These are phyloP conservation scores for Dendrophyllia cribrosa DNA, from an alignment of 64 coral and sea anemone species.

Conservation along the genomic window DNA sequence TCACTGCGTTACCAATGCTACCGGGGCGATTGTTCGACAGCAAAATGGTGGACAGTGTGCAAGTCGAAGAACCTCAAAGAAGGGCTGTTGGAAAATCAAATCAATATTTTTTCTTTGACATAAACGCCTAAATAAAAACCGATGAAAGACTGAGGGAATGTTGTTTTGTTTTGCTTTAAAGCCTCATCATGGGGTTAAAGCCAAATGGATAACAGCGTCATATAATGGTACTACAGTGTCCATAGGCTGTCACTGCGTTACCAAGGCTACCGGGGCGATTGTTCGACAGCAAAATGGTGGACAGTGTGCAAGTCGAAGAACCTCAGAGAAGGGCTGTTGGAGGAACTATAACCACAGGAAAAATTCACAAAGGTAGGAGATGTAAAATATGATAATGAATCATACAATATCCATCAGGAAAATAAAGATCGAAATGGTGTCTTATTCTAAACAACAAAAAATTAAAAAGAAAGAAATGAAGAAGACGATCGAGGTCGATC, in stretches of 20 bases:
- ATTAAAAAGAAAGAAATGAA: too few relatives aligned
- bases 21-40: neutral
- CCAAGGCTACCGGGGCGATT: slow-evolving; percentile 12
- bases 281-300: slow-evolving; percentile 81
- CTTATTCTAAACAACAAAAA: too few relatives aligned
- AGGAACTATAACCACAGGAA: slow-evolving; percentile 80
- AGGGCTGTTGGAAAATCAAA: slow-evolving; percentile 83
- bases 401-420: neutral
- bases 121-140: too few relatives aligned
- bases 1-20: slow-evolving; percentile 14
- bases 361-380: slow-evolving; percentile 84
- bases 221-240: too few relatives aligned
- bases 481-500: too few relatives aligned
- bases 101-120: too few relatives aligned
- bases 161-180: too few relatives aligned
- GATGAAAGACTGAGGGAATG: too few relatives aligned
- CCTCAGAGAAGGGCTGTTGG: slow-evolving; percentile 83
- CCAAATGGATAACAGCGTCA: too few relatives aligned
- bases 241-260: neutral
- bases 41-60: slow-evolving; percentile 96
- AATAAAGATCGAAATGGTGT: neutral
- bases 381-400: neutral
- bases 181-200: too few relatives aligned
- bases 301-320: slow-evolving; percentile 86
- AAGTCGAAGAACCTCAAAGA: slow-evolving; percentile 69